Conservation (phyloP, 2,888 invertebrate genomes). For the Mimas tiliae region DNA sequence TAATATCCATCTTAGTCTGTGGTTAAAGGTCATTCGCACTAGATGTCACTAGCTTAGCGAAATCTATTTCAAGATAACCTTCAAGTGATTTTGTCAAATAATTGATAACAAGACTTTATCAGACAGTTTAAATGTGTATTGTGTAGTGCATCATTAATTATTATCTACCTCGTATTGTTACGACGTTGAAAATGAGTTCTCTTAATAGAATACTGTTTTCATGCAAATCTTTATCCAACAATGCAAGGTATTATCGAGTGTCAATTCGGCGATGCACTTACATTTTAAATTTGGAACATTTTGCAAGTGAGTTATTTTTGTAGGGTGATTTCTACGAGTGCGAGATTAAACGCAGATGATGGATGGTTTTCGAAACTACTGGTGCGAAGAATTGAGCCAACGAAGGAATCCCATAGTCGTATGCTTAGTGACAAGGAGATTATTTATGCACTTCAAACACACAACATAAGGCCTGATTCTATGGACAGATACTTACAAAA, state of each 20-base stretch:
- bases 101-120: constrained; percentile 71
- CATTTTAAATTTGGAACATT: constrained; percentile 55
- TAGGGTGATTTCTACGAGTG: constrained; percentile 73
- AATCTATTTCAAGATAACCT: constrained; percentile 81
- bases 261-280: constrained; percentile 45
- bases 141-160: constrained; percentile 41
- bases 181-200: constrained; percentile 66
- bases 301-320: constrained; percentile 43
- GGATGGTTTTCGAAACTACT: constrained; percentile 95
- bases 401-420: constrained; percentile 97
- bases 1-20: background rate
- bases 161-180: constrained; percentile 38
- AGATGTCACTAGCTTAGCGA: constrained; percentile 65
- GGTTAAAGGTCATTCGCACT: constrained; percentile 46
- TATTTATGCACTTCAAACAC: constrained; percentile 97
- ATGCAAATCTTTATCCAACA: constrained; percentile 65
- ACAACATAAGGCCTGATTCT: constrained; percentile 96
- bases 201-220: constrained; percentile 67
- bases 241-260: constrained; percentile 64
- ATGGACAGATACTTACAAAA: constrained; percentile 94
- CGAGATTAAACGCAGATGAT: constrained; percentile 82
- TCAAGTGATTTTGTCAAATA: constrained; percentile 81
- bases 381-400: constrained; percentile 96
- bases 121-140: constrained; percentile 38
- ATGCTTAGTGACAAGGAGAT: constrained; percentile 98